Base-by-base conservation (phyloP, 2,113 vertebrate genomes). In the Epinephelus moara region DNA sequence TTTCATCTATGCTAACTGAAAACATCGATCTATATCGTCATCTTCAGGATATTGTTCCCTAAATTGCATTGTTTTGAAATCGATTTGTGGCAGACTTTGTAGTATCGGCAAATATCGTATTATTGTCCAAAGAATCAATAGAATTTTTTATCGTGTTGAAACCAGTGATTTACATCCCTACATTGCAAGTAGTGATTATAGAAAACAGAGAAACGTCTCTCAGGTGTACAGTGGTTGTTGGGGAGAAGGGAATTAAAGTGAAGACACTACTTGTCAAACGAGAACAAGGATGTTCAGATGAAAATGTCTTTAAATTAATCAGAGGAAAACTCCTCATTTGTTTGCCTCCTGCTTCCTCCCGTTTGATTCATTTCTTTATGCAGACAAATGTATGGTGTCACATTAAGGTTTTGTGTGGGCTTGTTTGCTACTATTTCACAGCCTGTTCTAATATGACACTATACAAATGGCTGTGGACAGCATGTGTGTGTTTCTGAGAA, bases 341-440 rank as follows among this genome's bases (percentile, higher is more conserved):
- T 42, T 47, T 73, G 30, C 50, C 23, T 40, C 70, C 66, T 40
- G 47, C 73, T 45, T 76, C 25, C 55, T 42, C 76, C 70, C 4
- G 1, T 72, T 67, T 21, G 68, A 74, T 69, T 83, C 25, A 76
- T 61, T 68, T 50, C 49, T 57, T 55, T 18, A 60, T 78, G 37
- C 40, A 37, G 78, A 80, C 76, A 60, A 82, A 81, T 87, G 82
- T 50, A 49, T 25, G 13, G 67, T 59, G 57, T 79, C 70, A 71
- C 62, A 66, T 75, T 74, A 40, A 49, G 56, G 30, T 84, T 77
- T 73, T 64, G 74, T 85, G 69, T 71, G 40, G 42, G 37, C 76
- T 80, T 70, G 82, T 82, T 85, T 86, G 68, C 78, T 56, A 70
- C 75, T 62, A 52, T 84, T 79, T 81, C 74, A 69, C 72, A 69